A percentile compares a stretch with the other conserved stretches of the same genome.
Conservation (phyloP, 1,140 invertebrate species). For the Camponotus vicinus region DNA sequence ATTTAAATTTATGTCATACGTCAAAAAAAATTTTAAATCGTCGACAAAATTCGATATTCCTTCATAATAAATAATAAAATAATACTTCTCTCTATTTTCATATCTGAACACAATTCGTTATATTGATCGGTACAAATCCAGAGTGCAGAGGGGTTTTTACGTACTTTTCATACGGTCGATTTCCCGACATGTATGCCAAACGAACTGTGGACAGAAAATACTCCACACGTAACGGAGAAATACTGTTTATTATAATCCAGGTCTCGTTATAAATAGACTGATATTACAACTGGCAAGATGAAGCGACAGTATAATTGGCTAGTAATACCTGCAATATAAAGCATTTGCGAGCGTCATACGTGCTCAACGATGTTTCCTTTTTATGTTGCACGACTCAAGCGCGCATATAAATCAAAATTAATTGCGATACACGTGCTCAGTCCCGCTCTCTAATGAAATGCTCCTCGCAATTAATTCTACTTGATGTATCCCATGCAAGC, state of each 20-base stretch:
- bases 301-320: constrained; percentile 90
- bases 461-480: constrained; percentile 25
- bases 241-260: constrained; percentile 87
- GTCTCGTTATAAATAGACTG: constrained; percentile 90
- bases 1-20: neutral
- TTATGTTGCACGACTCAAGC: too few relatives aligned
- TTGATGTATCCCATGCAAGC: neutral
- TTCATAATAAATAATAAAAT: neutral
- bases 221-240: constrained; percentile 91
- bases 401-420: constrained; percentile 38
- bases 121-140: neutral
- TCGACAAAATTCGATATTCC: neutral
- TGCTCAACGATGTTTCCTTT: too few relatives aligned
- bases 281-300: constrained; percentile 92
- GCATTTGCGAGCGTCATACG: too few relatives aligned
- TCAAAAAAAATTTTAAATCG: neutral
- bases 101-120: neutral
- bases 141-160: constrained; percentile 43
- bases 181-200: constrained; percentile 89
- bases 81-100: neutral
- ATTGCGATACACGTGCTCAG: constrained; percentile 23
- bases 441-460: constrained; percentile 4
- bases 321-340: constrained; percentile 89
- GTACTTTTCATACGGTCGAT: constrained; percentile 89
- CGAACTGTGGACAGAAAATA: constrained; percentile 95